Evolutionary conservation across 64 coral and sea anemone species (phyloP).

Genomic region (Montipora capricornis): DNA sequence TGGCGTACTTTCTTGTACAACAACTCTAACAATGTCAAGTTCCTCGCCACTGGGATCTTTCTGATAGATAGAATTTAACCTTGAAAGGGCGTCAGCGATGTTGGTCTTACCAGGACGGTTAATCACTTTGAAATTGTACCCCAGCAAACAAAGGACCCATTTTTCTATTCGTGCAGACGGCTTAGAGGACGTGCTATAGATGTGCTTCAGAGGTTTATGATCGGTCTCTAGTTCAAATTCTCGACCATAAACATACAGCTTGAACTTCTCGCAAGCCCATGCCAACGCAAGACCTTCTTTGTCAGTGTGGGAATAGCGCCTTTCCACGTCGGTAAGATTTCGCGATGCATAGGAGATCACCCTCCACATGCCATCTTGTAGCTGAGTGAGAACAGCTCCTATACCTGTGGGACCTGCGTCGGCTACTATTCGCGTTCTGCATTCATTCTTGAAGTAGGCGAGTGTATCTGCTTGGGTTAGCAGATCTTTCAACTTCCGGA

Average conservation of each 20-base stretch:
- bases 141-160: background rate
- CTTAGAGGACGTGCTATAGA: background rate
- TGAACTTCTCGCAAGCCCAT: background rate
- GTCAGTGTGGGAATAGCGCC: constrained; percentile 52
- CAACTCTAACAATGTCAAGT: background rate
- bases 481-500: constrained; percentile 43
- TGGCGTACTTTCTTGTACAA: constrained; percentile 15
- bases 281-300: constrained; percentile 37
- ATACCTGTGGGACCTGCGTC: constrained; percentile 34
- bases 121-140: constrained; percentile 8
- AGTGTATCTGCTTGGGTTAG: constrained; percentile 16
- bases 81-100: constrained; percentile 19
- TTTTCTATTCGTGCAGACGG: constrained; percentile 5
- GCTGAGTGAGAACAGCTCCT: constrained; percentile 33
- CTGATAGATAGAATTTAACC: constrained; percentile 13
- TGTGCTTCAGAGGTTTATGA: too few relatives aligned
- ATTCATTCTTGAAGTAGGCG: constrained; percentile 47
- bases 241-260: constrained; percentile 9
- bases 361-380: constrained; percentile 31
- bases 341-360: constrained; percentile 49
- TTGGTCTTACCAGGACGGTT: constrained; percentile 15
- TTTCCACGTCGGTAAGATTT: constrained; percentile 37
- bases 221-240: background rate
- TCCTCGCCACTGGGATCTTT: constrained; percentile 31
- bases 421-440: constrained; percentile 39